Conservation (phyloP, 1,140 invertebrate genomes). For the Vollenhovia emeryi region DNA sequence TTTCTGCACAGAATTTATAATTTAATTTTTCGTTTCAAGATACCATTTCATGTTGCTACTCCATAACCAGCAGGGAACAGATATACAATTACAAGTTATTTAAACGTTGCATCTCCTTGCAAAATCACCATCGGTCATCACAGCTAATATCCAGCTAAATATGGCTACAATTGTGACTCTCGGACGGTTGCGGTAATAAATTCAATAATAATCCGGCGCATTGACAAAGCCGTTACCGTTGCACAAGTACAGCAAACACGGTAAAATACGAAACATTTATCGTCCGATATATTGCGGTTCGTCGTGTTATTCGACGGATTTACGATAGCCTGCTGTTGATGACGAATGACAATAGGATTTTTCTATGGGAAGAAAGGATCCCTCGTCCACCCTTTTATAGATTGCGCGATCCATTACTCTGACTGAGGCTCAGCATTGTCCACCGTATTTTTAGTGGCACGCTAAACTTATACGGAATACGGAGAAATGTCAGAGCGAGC, state of each 20-base stretch:
- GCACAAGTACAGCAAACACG: constrained; percentile 31
- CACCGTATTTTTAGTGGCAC: constrained; percentile 30
- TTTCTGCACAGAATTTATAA: not conserved
- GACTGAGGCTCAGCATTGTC: constrained; percentile 31
- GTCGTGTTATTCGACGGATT: constrained; percentile 45
- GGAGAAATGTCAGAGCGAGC: constrained; percentile 29
- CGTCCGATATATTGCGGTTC: constrained; percentile 10
- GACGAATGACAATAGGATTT: constrained; percentile 50
- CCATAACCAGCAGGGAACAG: not conserved
- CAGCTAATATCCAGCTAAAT: constrained; percentile 36
- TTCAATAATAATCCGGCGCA: constrained; percentile 48
- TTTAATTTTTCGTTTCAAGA: not conserved
- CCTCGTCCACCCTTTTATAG: not conserved
- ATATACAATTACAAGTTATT: not conserved
- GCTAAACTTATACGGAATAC: constrained; percentile 48
- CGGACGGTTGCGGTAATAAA: constrained; percentile 37
- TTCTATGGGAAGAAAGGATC: constrained; percentile 1
- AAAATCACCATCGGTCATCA: constrained; percentile 11
- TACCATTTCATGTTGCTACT: not conserved
- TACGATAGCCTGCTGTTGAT: constrained; percentile 20
- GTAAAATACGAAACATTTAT: constrained; percentile 48
- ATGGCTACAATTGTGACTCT: constrained; percentile 16
- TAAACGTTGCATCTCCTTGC: not conserved
- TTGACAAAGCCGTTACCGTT: constrained; percentile 27
- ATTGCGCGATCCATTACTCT: constrained; percentile 49